Evolutionary conservation across 2,113 vertebrate genomes (phyloP).

Genomic region (Elanus axillaris): DNA sequence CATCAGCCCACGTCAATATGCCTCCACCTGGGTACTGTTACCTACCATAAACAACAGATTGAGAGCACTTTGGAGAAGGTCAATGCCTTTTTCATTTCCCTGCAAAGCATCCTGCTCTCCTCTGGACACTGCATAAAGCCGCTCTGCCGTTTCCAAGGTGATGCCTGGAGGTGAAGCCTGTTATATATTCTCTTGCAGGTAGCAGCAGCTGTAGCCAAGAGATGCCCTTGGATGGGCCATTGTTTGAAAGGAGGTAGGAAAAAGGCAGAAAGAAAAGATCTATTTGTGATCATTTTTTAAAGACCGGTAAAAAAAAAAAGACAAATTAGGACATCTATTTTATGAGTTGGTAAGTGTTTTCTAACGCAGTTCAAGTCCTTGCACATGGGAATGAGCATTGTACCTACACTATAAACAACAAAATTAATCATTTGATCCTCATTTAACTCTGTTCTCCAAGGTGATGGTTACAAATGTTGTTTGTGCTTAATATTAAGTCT

Average conservation of each 20-base stretch:
- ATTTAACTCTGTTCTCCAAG: not conserved
- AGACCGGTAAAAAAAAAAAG: not conserved
- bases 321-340: not conserved
- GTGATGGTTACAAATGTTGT: not conserved
- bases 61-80: not conserved
- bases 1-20: not conserved
- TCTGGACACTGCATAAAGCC: not conserved
- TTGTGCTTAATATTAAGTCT: not conserved
- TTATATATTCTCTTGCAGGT: not conserved
- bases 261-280: not conserved
- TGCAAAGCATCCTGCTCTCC: not conserved
- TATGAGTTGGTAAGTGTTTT: not conserved
- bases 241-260: not conserved
- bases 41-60: not conserved
- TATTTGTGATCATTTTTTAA: not conserved
- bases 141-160: constrained; percentile 39
- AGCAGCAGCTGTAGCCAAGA: constrained; percentile 12
- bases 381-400: not conserved
- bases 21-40: not conserved
- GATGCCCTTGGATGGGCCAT: constrained; percentile 22
- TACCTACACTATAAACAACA: not conserved
- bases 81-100: not conserved
- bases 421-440: not conserved
- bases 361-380: not conserved
- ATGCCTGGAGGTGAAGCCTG: constrained; percentile 41